Evolutionary conservation across 2,797 vertebrate genomes (phyloP), one percentile per base, ranked within the genome.

Genomic region (Emys orbicularis): DNA sequence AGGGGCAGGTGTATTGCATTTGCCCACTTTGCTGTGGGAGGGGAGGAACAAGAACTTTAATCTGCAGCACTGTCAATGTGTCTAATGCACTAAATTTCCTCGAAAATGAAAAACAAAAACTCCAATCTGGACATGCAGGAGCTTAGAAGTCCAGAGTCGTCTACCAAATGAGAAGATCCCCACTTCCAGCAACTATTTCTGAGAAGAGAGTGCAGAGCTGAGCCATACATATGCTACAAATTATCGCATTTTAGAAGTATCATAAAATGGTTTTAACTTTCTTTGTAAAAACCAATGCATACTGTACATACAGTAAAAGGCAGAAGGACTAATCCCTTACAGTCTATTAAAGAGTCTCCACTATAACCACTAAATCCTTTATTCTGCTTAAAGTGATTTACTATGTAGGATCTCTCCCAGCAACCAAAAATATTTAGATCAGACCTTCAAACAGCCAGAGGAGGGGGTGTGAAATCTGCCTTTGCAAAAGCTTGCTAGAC

Each of bases 341-440:
- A 93, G 31, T 54, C 74, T 92, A 52, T 87, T 94, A 82, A 88
- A 95, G 52, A 89, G 79, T 34, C 91, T 93, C 89, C 97, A 96
- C 5, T 79, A 83, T 25, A 96, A 95, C 89, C 92, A 94, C 91
- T 83, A 76, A 92, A 95, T 59, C 79, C 86, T 94, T 92, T 83
- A 93, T 94, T 84, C 90, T 80, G 5, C 47, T 88, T 90, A 93
- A 96, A 94, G 19, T 95, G 41, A 92, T 96, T 92, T 90, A 94
- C 88, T 82, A n/a, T 21, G 31, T 79, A 92, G 84, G 87, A 95
- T 97, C 91, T 97, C 97, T 90, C 97, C 98, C 98, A 98, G 97
- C 97, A 98, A 98, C 97, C 89, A 97, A 97, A 98, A 98, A 97
- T 96, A 96, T 84, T 93, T 81, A 84, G 82, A 83, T 15, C 61